Evolutionary conservation across 23 tunicate species (phyloP), one percentile per base, ranked within the genome.

Genomic region (Trididemnum clinides): DNA sequence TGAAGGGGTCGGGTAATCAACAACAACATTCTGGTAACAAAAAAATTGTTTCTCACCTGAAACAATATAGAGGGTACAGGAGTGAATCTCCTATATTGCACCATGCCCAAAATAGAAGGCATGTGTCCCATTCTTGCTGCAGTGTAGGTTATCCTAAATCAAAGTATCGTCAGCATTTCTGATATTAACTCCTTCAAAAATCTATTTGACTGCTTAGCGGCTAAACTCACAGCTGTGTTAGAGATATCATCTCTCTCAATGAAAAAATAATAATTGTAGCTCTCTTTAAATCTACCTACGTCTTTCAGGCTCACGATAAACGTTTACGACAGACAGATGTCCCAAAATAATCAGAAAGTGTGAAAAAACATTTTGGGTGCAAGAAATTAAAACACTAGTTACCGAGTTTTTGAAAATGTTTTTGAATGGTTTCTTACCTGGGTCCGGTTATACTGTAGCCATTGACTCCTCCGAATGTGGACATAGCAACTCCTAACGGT

Each of bases 61-160:
- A 96, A 91, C 38, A 96, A 28, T 1, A 96, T 85, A 33, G 99
- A 97, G 21, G 99, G 93, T 0, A 83, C 85, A 0, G 99, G 99
- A 1, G 99, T 96, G 34, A 64, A 3, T 62, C 86, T 36, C 39
- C 90, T 87, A 32, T 71, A 34, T 84, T 87, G 57, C 30, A 95
- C 89, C 96, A 91, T 95, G 6, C 96, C 82, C 21, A 95, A 69
- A 0, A 95, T 39, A 10, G 75, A 81, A 19, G 99, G 96, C 86
- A 95, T 91, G 74, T 87, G 92, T 4, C 99, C 99, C 19, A 83
- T 38, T 54, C 96, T 88, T 6, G 99, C 96, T 31, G 96, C 99
- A 23, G 89, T 76, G 74, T 77, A 90, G 34, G 84, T 80, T 23
- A 95, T 90, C 58, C 99, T 89, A 44, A 34, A 80, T n/a, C n/a